Base-by-base conservation (phyloP, 2,113 vertebrate species). In the Etheostoma cragini region DNA sequence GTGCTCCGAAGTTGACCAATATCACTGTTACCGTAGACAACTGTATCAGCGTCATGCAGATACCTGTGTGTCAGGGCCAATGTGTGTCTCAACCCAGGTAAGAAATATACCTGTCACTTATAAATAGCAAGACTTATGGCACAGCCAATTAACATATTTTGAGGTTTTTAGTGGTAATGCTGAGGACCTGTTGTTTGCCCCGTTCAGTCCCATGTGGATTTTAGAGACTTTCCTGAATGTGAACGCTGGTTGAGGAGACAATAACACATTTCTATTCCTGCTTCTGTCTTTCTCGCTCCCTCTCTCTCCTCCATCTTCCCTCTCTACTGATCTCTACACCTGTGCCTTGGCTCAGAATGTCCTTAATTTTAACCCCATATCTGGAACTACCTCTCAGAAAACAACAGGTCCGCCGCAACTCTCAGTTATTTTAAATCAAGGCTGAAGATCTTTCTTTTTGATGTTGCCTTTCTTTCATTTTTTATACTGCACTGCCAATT, bases 31-130 rank as follows among this genome's bases (percentile, higher is more conserved):
- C 69, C 0, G 0, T 90, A 3, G 78, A 71, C 8, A 60, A 83
- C 62, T 95, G 94, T 45, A 76, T 52, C 17, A 8, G 80, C 1
- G 35, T 63, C 38, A 13, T 86, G 13, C 26, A 79, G 53, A 64
- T 93, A 1, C 87, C 93, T 33, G 71, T 70, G 33, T 94, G 93
- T 88, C 75, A 91, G 63, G 94, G 93, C 15, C 72, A 88, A 0
- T 95, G 94, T 83, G 52, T 19, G 5, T 88, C 85, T 77, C 16
- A 81, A 19, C 17, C 76, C 68, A 82, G 92, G 93, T 93, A 76
- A 2, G 0, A 62, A 33, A 49, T 61, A 38, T 24, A 45, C 4
- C 14, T 15, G 22, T 19, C 15, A 47, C 30, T 38, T 30, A 14
- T 46, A 3, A 12, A 17, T 21, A 76, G 11, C 5, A 45, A 47